A percentile compares a stretch with the other conserved stretches of the same genome.
phyloP scores from a whole-genome alignment of 2,888 invertebrate genomes.

The Chrysotoxum bicinctum region DNA sequence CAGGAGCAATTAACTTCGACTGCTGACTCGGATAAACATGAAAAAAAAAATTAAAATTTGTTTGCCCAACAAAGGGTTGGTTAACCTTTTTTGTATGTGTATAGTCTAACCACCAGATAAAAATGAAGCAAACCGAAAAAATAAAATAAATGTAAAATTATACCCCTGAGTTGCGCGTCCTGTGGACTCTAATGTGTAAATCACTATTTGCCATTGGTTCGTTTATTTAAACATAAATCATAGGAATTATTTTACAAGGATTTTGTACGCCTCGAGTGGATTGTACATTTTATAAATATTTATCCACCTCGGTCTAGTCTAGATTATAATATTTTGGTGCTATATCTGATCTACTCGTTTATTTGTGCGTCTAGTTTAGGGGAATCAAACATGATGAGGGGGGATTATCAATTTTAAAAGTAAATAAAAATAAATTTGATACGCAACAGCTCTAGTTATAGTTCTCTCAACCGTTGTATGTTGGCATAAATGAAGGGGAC shows the following conservation, averaged over 20 bases:
- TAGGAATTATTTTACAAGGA: neutral
- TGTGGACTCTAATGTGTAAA: neutral
- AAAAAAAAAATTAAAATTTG: constrained; percentile 38
- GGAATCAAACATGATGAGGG: too few species aligned
- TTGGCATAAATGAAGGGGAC: too few species aligned
- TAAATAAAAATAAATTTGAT: too few species aligned
- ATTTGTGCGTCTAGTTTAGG: too few species aligned
- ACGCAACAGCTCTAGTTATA: too few species aligned
- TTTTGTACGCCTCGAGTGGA: neutral
- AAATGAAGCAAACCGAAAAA: neutral
- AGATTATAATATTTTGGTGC: too few species aligned
- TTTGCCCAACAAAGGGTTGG: constrained; percentile 9
- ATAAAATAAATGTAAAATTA: neutral
- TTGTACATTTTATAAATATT: too few species aligned
- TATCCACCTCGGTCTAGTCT: too few species aligned
- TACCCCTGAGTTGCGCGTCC: neutral
- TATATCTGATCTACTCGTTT: too few species aligned
- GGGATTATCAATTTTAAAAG: too few species aligned
- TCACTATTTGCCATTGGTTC: neutral
- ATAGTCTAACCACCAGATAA: neutral
- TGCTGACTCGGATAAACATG: constrained; percentile 36
- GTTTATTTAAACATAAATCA: neutral
- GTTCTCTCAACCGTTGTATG: too few species aligned
- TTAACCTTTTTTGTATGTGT: neutral
- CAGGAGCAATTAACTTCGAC: constrained; percentile 40